phyloP scores from a whole-genome alignment of 2,797 vertebrate genomes.

The Pitangus sulphuratus region DNA sequence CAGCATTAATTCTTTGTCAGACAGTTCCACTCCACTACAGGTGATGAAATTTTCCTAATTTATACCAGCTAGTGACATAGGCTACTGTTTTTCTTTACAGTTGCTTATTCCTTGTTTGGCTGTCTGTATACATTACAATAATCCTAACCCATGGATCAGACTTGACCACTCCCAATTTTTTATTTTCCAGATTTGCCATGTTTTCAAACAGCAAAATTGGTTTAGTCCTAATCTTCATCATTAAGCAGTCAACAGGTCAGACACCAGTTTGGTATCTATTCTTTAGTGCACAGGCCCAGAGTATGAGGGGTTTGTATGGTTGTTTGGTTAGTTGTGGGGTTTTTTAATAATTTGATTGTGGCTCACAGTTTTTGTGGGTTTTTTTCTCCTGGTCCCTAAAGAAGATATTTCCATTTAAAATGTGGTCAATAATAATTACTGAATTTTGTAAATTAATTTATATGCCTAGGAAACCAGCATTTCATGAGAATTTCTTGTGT shows the following conservation, averaged over 20 bases:
- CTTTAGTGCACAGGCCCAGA: neutral
- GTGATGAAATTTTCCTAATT: neutral
- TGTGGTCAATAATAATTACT: neutral
- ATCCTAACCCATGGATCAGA: neutral
- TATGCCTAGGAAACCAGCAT: neutral
- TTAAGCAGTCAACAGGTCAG: neutral
- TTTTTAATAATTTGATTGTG: neutral
- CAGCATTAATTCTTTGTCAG: neutral
- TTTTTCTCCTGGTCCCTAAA: neutral
- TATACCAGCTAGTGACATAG: neutral
- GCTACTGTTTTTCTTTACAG: neutral
- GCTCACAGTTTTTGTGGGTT: neutral
- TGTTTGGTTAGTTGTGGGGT: neutral
- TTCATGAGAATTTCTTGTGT: neutral
- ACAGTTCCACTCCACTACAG: fast-evolving
- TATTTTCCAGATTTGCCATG: neutral
- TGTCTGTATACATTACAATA: neutral
- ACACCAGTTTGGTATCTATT: neutral
- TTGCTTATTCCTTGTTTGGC: neutral
- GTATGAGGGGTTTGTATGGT: fast-evolving
- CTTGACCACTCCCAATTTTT: neutral
- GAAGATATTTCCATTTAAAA: neutral
- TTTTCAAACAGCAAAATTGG: neutral
- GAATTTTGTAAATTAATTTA: neutral
- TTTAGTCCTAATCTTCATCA: neutral